phyloP scores from a whole-genome alignment of 1,140 invertebrate genomes.

The honey bee (Apis mellifera) region DNA sequence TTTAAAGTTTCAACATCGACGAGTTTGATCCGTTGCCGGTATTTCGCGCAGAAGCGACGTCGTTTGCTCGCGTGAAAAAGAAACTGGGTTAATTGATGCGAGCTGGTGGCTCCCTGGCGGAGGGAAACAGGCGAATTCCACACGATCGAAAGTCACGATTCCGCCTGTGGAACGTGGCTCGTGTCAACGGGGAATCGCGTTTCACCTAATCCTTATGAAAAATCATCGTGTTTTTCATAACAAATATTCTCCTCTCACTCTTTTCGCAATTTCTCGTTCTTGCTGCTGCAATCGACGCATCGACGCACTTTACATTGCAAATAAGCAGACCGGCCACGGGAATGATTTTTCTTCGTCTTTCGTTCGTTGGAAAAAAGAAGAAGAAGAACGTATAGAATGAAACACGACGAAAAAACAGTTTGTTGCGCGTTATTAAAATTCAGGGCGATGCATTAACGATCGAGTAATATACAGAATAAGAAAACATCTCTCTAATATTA shows the following conservation, averaged over 20 bases:
- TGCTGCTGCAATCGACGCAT: background rate
- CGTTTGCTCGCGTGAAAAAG: slow-evolving; percentile 22
- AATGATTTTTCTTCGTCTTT: background rate
- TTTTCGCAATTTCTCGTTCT: background rate
- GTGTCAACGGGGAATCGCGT: background rate
- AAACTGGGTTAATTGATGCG: slow-evolving; percentile 48
- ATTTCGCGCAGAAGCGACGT: background rate
- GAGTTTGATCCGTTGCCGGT: background rate
- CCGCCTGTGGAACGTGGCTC: background rate
- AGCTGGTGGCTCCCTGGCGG: slow-evolving; percentile 1
- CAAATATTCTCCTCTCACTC: too few relatives aligned
- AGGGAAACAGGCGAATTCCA: slow-evolving; percentile 5
- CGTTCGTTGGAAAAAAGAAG: background rate
- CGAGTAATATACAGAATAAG: too few relatives aligned
- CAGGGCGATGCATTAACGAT: too few relatives aligned
- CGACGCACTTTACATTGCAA: slow-evolving; percentile 37
- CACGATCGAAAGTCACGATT: slow-evolving; percentile 6
- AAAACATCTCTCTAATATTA: too few relatives aligned
- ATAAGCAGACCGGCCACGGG: slow-evolving; percentile 1
- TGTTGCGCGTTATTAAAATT: too few relatives aligned
- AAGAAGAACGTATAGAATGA: too few relatives aligned
- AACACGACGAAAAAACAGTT: too few relatives aligned
- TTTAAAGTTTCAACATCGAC: background rate
- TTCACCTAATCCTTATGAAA: background rate
- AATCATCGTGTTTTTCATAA: background rate